These are phyloP conservation scores for Onychomys torridus DNA, from an alignment of 2,797 vertebrate species.

Conservation along the genomic window DNA sequence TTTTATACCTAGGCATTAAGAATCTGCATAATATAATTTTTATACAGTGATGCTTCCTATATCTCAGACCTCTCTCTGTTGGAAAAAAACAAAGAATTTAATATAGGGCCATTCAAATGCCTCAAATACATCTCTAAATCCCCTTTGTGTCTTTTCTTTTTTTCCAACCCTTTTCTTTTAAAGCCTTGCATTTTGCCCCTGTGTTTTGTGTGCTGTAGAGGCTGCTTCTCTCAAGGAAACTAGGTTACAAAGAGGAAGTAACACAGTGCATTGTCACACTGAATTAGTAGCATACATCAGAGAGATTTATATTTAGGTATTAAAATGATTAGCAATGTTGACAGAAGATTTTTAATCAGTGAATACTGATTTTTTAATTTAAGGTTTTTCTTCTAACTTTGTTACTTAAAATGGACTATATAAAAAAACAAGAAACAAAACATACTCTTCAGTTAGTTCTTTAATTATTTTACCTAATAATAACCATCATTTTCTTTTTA, in stretches of 20 bases:
- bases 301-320: constrained; percentile 43
- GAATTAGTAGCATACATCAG: not conserved
- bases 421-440: not conserved
- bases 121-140: not conserved
- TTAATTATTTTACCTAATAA: constrained; percentile 38
- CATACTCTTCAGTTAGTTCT: not conserved
- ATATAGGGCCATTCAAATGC: not conserved
- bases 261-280: constrained; percentile 1
- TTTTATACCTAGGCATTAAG: not conserved
- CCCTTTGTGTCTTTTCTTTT: not conserved
- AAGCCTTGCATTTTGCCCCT: not conserved
- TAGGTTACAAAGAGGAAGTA: not conserved
- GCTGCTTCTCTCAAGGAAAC: not conserved
- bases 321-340: constrained; percentile 44
- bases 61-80: not conserved
- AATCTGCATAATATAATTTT: not conserved
- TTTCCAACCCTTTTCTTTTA: not conserved
- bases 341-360: constrained; percentile 37
- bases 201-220: not conserved
- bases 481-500: constrained; percentile 33
- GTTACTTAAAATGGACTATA: constrained; percentile 52
- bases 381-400: not conserved
- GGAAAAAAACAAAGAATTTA: not conserved
- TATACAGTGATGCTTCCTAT: not conserved
- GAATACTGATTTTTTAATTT: not conserved